A percentile compares a stretch with the other conserved stretches of the same genome.
Evolutionary conservation across 2,797 vertebrate species (phyloP).

Genomic region (Sebastes variabilis): DNA sequence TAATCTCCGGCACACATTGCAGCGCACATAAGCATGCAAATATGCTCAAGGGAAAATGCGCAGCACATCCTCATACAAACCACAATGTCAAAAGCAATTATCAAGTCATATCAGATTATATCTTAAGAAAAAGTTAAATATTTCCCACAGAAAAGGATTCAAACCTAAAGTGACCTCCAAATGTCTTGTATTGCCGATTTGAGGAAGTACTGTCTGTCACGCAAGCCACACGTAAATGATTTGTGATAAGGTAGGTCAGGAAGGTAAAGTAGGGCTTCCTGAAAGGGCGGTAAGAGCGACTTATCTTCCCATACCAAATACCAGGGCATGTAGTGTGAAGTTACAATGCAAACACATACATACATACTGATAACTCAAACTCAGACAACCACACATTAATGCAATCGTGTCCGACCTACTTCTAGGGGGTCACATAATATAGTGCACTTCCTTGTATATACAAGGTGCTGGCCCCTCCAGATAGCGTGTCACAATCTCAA

Average conservation of each 20-base stretch:
- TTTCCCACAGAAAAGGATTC: neutral
- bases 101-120: neutral
- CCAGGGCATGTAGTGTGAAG: neutral
- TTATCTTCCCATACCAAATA: neutral
- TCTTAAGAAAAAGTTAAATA: neutral
- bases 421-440: neutral
- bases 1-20: neutral
- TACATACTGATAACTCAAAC: neutral
- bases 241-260: neutral
- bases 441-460: neutral
- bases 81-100: neutral
- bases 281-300: neutral
- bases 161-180: neutral
- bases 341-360: neutral
- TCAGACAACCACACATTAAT: neutral
- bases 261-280: neutral
- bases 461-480: neutral
- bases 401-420: neutral
- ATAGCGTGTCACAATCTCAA: neutral
- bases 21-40: neutral
- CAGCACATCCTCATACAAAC: neutral
- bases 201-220: neutral
- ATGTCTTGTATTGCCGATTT: neutral
- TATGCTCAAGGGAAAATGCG: neutral
- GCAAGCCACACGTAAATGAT: neutral